phyloP scores from a whole-genome alignment of 2,113 vertebrate species.

The Oncorhynchus masou region DNA sequence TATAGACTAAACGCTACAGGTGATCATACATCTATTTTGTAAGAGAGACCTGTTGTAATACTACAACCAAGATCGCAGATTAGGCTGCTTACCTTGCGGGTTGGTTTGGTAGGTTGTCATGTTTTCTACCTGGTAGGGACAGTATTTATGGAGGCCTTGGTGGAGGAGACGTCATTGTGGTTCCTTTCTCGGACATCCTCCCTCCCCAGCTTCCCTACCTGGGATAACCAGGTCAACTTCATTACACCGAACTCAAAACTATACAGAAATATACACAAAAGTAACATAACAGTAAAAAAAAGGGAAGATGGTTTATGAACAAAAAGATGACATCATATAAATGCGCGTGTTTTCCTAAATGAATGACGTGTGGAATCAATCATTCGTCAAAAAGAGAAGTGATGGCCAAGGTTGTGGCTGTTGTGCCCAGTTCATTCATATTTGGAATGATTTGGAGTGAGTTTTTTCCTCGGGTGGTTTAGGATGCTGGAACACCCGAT shows the following conservation, averaged over 20 bases:
- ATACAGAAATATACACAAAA: no score
- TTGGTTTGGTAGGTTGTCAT: not conserved
- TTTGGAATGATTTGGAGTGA: not conserved
- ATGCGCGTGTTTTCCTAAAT: no score
- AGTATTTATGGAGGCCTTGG: slow-evolving; percentile 16
- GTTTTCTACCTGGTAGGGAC: not conserved
- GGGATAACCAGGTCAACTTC: not conserved
- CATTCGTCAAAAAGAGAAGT: not conserved
- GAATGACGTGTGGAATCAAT: not conserved
- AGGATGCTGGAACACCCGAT: not conserved
- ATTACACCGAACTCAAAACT: not conserved
- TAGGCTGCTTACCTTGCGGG: not conserved
- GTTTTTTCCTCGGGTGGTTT: not conserved
- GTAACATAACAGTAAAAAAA: no score
- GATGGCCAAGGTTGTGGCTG: not conserved
- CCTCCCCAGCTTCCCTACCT: not conserved
- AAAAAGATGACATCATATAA: not conserved
- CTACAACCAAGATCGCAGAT: no score
- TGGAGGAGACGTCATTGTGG: not conserved
- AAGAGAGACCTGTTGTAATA: no score
- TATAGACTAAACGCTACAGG: no score
- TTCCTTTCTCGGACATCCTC: not conserved
- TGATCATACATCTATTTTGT: no score
- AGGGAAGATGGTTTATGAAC: not conserved
- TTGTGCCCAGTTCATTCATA: not conserved